These are phyloP conservation scores for Ptiloglossa arizonensis DNA, from an alignment of 1,140 invertebrate genomes.

Conservation along the genomic window DNA sequence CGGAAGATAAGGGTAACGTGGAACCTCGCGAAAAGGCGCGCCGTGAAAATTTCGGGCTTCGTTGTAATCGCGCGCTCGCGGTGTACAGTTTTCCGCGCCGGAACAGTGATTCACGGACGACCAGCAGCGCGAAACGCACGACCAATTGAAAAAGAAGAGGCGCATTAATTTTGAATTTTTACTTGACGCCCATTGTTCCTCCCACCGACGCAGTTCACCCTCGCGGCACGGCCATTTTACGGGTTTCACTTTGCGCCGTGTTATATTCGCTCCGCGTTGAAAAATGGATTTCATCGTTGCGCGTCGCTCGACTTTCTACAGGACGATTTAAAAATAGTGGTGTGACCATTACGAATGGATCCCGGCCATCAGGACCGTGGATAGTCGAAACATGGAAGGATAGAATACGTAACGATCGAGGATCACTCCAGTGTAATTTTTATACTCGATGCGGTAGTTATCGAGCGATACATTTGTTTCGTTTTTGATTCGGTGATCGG, in stretches of 20 bases:
- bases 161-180: conserved; percentile 57
- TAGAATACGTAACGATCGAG: no score
- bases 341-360: no score
- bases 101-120: conserved; percentile 17
- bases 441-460: no score
- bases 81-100: background rate
- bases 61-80: conserved; percentile 9
- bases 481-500: no score
- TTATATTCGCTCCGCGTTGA: conserved; percentile 53
- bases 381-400: no score
- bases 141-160: conserved; percentile 40
- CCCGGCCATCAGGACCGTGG: no score
- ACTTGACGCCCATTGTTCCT: conserved; percentile 49
- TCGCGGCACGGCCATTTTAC: conserved; percentile 40
- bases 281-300: conserved; percentile 59
- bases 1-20: no score
- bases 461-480: no score
- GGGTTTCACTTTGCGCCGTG: conserved; percentile 44
- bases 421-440: no score
- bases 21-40: no score
- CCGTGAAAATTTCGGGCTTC: conserved; percentile 10
- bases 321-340: background rate
- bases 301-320: background rate
- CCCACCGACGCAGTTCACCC: conserved; percentile 17
- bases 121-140: conserved; percentile 9